Conservation (phyloP, 2,113 vertebrate genomes). For the Odobenus rosmarus region DNA sequence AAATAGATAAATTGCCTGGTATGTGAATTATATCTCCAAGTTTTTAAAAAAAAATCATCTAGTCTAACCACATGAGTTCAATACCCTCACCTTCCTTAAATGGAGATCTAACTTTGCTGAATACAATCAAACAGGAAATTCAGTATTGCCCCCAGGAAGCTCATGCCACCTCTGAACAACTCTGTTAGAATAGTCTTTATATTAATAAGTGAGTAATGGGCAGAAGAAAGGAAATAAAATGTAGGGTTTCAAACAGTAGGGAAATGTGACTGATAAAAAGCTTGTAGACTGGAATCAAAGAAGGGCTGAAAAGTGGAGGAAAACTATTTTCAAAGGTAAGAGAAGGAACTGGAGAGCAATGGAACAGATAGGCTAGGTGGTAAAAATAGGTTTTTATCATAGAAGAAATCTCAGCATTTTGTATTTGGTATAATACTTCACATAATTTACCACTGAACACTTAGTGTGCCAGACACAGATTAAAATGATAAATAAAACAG, state of each 20-base stretch:
- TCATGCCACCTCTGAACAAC: neutral
- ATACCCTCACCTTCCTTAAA: neutral
- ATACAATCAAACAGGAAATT: neutral
- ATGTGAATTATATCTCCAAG: neutral
- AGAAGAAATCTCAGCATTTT: neutral
- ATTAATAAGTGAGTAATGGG: neutral
- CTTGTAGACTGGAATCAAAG: neutral
- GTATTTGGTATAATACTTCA: neutral
- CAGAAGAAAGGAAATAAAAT: constrained; percentile 2
- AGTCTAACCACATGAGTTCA: neutral
- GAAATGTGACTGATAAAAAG: neutral
- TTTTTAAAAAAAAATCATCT: neutral
- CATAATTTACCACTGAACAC: neutral
- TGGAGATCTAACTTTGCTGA: neutral
- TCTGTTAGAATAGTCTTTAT: neutral
- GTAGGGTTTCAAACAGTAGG: neutral
- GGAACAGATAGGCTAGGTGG: neutral
- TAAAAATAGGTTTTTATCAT: constrained; percentile 20
- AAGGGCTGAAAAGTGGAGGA: neutral
- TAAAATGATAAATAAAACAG: constrained; percentile 41
- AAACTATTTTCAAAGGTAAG: constrained; percentile 22
- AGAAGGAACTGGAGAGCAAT: neutral
- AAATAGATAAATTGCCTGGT: neutral
- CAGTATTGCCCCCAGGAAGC: neutral
- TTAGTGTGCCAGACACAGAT: neutral